Conservation (phyloP, 2,888 invertebrate species). For the Caenorhabditis macrosperma region DNA sequence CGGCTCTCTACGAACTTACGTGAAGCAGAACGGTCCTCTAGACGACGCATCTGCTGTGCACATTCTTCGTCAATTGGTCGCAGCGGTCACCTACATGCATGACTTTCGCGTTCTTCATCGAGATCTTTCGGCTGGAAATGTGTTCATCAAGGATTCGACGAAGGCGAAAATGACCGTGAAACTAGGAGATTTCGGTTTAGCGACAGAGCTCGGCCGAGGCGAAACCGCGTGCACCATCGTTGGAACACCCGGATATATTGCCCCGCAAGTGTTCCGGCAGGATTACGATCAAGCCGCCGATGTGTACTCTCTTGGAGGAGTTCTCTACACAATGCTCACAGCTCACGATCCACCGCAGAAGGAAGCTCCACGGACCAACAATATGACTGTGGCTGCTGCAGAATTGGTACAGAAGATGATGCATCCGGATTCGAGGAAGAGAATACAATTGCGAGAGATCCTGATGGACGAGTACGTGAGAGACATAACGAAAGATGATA, state of each 20-base stretch:
- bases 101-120: slow-evolving; percentile 61
- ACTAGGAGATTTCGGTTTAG: slow-evolving; percentile 70
- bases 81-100: slow-evolving; percentile 65
- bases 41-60: slow-evolving; percentile 59
- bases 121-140: slow-evolving; percentile 70
- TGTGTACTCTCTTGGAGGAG: slow-evolving; percentile 62
- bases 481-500: slow-evolving; percentile 16
- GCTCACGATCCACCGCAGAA: slow-evolving; percentile 53
- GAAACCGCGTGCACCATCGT: slow-evolving; percentile 62
- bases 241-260: slow-evolving; percentile 73
- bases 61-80: slow-evolving; percentile 64
- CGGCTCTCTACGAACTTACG: slow-evolving; percentile 60
- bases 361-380: slow-evolving; percentile 12
- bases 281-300: slow-evolving; percentile 59
- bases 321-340: slow-evolving; percentile 63
- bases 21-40: slow-evolving; percentile 55
- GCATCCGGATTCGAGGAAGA: slow-evolving; percentile 22
- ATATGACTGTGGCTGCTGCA: slow-evolving; percentile 33
- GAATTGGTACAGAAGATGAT: slow-evolving; percentile 54
- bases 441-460: slow-evolving; percentile 42
- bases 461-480: slow-evolving; percentile 20
- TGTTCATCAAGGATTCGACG: slow-evolving; percentile 61
- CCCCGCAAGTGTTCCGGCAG: slow-evolving; percentile 60
- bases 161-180: slow-evolving; percentile 48
- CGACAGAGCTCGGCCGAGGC: slow-evolving; percentile 44